phyloP scores from a whole-genome alignment of 2,888 invertebrate genomes.

The Tyria jacobaeae region DNA sequence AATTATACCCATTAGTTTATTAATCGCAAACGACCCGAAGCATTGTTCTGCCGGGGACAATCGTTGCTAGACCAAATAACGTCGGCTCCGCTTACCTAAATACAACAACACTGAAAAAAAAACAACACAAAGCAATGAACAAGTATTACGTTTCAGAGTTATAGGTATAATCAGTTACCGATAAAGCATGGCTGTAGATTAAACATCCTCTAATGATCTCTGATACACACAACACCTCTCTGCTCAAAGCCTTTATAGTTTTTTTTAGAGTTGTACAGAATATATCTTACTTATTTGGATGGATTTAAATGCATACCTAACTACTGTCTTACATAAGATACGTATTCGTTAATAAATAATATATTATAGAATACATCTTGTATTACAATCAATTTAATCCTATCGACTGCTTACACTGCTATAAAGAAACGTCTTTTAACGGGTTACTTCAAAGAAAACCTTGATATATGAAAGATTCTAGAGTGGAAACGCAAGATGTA shows the following conservation, averaged over 20 bases:
- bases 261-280: no score
- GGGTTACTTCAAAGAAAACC: slow-evolving; percentile 1
- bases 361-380: not conserved
- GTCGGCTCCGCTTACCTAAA: slow-evolving; percentile 71
- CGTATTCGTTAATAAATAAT: not conserved
- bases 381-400: not conserved
- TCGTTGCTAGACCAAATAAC: slow-evolving; percentile 84
- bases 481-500: slow-evolving; percentile 45
- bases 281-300: no score
- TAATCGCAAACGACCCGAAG: slow-evolving; percentile 71
- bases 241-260: no score
- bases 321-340: not conserved
- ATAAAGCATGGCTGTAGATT: not conserved
- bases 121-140: slow-evolving; percentile 54
- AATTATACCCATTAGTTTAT: slow-evolving; percentile 82
- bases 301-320: not conserved
- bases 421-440: not conserved
- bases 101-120: slow-evolving; percentile 67
- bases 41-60: slow-evolving; percentile 81
- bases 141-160: slow-evolving; percentile 63
- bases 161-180: slow-evolving; percentile 34
- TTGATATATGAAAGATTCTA: slow-evolving; percentile 28
- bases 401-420: not conserved
- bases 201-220: slow-evolving; percentile 5
- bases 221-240: not conserved